Conservation (phyloP, 2,797 vertebrate species). For the Pseudochirops corinnae region DNA sequence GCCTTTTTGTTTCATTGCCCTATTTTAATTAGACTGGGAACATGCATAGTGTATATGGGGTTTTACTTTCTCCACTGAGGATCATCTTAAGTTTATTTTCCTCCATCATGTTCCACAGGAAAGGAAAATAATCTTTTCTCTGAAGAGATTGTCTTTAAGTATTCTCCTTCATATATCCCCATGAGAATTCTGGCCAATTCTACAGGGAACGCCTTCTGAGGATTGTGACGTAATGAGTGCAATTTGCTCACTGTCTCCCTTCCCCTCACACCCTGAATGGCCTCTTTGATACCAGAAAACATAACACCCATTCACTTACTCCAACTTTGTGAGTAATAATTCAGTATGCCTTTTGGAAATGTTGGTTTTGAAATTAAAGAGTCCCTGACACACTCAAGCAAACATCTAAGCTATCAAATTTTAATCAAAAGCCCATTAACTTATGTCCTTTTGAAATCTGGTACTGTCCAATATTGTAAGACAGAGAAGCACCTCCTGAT, state of each 20-base stretch:
- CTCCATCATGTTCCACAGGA: background rate
- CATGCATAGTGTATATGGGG: background rate
- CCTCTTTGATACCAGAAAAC: background rate
- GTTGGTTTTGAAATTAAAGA: slow-evolving; percentile 3
- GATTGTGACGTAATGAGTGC: background rate
- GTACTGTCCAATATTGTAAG: rapidly evolving
- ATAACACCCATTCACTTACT: background rate
- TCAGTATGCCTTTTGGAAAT: background rate
- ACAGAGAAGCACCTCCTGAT: background rate
- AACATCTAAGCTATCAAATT: background rate
- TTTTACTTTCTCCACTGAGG: background rate
- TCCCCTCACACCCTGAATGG: no score
- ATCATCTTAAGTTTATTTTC: background rate
- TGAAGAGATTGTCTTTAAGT: no score
- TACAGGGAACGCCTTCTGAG: background rate
- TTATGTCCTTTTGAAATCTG: no score
- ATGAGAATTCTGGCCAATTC: background rate
- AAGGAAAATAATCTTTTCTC: background rate
- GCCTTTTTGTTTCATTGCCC: background rate
- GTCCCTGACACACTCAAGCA: background rate
- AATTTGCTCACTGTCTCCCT: rapidly evolving
- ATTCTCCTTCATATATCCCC: background rate
- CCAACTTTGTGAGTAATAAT: background rate
- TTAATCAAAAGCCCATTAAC: background rate
- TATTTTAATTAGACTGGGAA: background rate